Evolutionary conservation across 2,113 vertebrate species (phyloP).

Genomic region (Pseudorasbora parva): DNA sequence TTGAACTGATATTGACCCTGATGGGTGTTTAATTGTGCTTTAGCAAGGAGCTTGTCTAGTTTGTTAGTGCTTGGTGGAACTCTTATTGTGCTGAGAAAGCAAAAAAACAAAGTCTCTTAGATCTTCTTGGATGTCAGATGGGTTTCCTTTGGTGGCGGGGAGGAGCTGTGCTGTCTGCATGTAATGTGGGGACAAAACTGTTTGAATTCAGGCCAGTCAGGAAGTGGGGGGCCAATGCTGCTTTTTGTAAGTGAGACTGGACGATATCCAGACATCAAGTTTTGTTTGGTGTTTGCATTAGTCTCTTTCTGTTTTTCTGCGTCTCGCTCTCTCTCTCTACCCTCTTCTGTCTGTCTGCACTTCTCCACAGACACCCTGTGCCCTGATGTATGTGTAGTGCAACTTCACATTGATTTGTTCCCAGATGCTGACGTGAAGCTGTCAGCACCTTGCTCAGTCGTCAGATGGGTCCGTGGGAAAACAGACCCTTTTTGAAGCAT

Average conservation of each 20-base stretch:
- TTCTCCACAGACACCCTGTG: conserved; percentile 27
- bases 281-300: conserved; percentile 35
- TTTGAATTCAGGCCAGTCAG: conserved; percentile 31
- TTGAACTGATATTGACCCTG: conserved; percentile 42
- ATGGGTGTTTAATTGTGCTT: conserved; percentile 28
- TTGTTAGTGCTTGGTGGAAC: conserved; percentile 17
- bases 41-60: not conserved
- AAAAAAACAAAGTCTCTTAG: conserved; percentile 32
- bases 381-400: conserved; percentile 15
- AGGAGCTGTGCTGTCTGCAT: conserved; percentile 44
- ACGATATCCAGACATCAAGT: conserved; percentile 49
- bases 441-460: conserved; percentile 56
- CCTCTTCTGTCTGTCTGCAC: conserved; percentile 30
- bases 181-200: conserved; percentile 40
- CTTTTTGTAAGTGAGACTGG: conserved; percentile 36
- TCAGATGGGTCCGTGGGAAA: conserved; percentile 55
- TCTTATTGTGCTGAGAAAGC: conserved; percentile 44
- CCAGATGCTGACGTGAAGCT: conserved; percentile 55
- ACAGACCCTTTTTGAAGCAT: conserved; percentile 44
- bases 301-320: conserved; percentile 14
- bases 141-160: conserved; percentile 26
- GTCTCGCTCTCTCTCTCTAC: conserved; percentile 3
- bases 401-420: conserved; percentile 26
- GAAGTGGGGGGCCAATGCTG: not conserved
- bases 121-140: conserved; percentile 36